Evolutionary conservation across 1,140 invertebrate genomes (phyloP).

Genomic region (Pemphigus obesinymphae): DNA sequence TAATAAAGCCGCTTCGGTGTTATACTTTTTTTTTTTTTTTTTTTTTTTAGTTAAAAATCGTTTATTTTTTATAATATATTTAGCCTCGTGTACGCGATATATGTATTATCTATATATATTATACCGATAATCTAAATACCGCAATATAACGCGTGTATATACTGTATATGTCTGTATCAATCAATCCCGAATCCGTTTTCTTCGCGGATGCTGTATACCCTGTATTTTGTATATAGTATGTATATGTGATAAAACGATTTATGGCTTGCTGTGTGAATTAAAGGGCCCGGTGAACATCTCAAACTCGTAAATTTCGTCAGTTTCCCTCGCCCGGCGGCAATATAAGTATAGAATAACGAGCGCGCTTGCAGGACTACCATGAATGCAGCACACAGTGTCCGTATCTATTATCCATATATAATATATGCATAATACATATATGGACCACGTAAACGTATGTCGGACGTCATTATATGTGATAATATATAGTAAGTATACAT

Average conservation of each 20-base stretch:
- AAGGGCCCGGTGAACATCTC: not conserved
- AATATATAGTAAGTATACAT: not conserved
- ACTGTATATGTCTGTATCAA: no score
- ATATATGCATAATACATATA: not conserved
- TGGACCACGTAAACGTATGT: no score
- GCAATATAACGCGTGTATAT: no score
- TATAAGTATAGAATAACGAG: slow-evolving; percentile 7
- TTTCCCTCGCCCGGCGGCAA: not conserved
- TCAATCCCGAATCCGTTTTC: not conserved
- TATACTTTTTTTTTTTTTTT: no score
- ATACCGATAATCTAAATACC: no score
- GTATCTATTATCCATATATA: not conserved
- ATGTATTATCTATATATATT: no score
- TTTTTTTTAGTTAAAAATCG: no score
- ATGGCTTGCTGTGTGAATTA: not conserved
- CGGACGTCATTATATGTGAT: no score
- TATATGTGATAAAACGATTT: not conserved
- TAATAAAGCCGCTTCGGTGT: no score
- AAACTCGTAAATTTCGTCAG: not conserved
- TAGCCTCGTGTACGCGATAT: no score
- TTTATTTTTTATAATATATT: no score
- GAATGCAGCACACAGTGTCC: not conserved
- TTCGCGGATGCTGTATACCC: not conserved
- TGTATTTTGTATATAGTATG: not conserved
- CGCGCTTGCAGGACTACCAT: no score